Evolutionary conservation across 2,888 invertebrate genomes (phyloP).

Genomic region (Nomada fabriciana): DNA sequence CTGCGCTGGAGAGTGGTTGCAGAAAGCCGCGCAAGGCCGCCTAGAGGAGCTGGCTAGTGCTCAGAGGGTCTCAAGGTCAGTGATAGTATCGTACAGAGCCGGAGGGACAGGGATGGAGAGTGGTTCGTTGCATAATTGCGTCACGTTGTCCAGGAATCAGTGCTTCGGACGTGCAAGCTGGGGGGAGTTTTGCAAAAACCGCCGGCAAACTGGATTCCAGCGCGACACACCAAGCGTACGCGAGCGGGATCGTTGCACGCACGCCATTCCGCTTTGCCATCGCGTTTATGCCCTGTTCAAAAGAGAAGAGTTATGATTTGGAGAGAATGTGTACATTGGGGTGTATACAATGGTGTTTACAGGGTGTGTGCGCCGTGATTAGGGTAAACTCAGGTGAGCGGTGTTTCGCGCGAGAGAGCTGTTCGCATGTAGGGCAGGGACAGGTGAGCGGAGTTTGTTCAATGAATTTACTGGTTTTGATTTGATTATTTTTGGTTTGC

Average conservation of each 20-base stretch:
- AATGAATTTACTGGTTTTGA: too few relatives aligned
- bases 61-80: slow-evolving; percentile 69
- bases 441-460: too few relatives aligned
- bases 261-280: slow-evolving; percentile 29
- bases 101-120: background rate
- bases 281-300: slow-evolving; percentile 19
- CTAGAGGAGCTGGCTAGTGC: slow-evolving; percentile 41
- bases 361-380: too few relatives aligned
- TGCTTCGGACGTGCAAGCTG: slow-evolving; percentile 58
- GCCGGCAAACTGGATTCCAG: slow-evolving; percentile 72
- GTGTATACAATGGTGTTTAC: too few relatives aligned
- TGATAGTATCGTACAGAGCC: slow-evolving; percentile 61
- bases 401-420: too few relatives aligned
- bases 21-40: slow-evolving; percentile 61
- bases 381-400: too few relatives aligned
- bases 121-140: slow-evolving; percentile 73
- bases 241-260: slow-evolving; percentile 11
- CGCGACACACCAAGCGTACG: slow-evolving; percentile 25
- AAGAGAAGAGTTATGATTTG: too few relatives aligned
- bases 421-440: too few relatives aligned
- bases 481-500: too few relatives aligned
- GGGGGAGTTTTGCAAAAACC: slow-evolving; percentile 59
- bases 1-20: slow-evolving; percentile 29
- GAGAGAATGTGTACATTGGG: too few relatives aligned
- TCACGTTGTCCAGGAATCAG: slow-evolving; percentile 73